phyloP scores from a whole-genome alignment of 1,140 invertebrate genomes.

The Macrosteles quadrilineatus region DNA sequence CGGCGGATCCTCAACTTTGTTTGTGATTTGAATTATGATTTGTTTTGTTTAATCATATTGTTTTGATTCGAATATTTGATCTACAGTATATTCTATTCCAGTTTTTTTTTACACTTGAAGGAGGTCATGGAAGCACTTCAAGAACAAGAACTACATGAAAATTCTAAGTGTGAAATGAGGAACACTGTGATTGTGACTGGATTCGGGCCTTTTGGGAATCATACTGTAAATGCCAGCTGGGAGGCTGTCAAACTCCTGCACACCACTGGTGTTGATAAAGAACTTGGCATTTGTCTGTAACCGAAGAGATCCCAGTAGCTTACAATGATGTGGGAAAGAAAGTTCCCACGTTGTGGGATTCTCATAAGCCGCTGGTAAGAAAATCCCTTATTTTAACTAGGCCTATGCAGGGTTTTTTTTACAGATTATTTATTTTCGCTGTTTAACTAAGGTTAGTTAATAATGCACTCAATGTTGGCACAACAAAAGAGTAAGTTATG shows the following conservation, averaged over 20 bases:
- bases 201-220: slow-evolving; percentile 71
- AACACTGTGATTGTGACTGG: slow-evolving; percentile 61
- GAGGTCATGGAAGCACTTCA: no score
- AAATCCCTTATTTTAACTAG: not conserved
- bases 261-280: slow-evolving; percentile 44
- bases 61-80: no score
- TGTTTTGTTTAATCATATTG: no score
- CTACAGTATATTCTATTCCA: no score
- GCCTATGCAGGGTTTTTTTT: not conserved
- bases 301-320: slow-evolving; percentile 64
- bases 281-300: slow-evolving; percentile 57
- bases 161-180: not conserved
- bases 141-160: no score
- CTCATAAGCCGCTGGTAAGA: slow-evolving; percentile 63
- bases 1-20: no score
- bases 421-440: not conserved
- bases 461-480: not conserved
- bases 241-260: slow-evolving; percentile 66
- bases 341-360: slow-evolving; percentile 63
- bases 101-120: no score
- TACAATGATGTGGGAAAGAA: slow-evolving; percentile 62
- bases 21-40: no score
- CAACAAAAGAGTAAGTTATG: not conserved
- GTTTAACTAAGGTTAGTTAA: no score
- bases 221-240: slow-evolving; percentile 76